Percentiles rank a stretch among this genome's conserved stretches.
phyloP scores from a whole-genome alignment of 2,888 invertebrate species.

The Lepetodrilus schrolli region DNA sequence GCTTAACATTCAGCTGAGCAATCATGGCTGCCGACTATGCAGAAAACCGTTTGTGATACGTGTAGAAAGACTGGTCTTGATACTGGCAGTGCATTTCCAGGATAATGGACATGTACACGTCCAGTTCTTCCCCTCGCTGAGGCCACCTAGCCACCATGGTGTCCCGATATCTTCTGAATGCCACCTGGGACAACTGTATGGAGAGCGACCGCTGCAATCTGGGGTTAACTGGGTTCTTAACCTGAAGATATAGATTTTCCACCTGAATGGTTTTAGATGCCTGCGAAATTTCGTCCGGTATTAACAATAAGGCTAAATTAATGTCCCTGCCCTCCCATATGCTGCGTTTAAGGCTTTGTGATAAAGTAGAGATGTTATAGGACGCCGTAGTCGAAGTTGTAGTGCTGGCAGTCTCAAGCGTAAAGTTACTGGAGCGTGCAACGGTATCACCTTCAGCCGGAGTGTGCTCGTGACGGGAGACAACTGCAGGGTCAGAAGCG shows the following conservation, averaged over 20 bases:
- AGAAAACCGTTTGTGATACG: background rate
- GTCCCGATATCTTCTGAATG: background rate
- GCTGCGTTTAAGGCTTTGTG: background rate
- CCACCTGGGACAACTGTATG: background rate
- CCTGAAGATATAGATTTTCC: background rate
- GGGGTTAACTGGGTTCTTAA: background rate
- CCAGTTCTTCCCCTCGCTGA: background rate
- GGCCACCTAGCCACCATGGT: background rate
- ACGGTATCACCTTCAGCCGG: too few relatives aligned
- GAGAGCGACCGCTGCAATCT: background rate
- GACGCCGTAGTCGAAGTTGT: too few relatives aligned
- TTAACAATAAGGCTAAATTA: background rate
- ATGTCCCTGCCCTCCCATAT: background rate
- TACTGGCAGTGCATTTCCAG: background rate
- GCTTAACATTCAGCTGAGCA: too few relatives aligned
- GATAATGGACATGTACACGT: background rate
- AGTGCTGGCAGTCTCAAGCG: too few relatives aligned
- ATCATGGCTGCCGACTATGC: background rate
- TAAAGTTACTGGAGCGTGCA: too few relatives aligned
- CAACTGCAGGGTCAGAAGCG: too few relatives aligned
- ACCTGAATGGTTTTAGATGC: background rate
- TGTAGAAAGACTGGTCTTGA: background rate
- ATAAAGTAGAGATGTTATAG: too few relatives aligned
- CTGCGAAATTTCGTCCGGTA: background rate
- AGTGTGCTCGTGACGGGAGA: too few relatives aligned